Base-by-base conservation (phyloP, 1,140 invertebrate species). In the Drosophila albomicans region DNA sequence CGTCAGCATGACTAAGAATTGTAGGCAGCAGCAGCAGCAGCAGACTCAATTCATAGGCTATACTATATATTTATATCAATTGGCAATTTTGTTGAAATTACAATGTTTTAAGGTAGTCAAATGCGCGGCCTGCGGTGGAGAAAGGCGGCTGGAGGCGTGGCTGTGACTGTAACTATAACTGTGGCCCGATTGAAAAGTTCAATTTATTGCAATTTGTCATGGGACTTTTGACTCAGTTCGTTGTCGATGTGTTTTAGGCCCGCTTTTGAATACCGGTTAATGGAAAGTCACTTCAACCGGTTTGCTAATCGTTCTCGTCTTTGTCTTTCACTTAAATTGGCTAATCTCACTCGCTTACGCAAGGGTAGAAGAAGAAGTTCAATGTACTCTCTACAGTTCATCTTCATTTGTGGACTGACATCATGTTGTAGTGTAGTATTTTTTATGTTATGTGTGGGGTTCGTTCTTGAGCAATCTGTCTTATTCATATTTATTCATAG, bases 1-100 rank as follows among this genome's bases (percentile, higher is more conserved):
- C 52, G 56, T 65, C 64, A 57, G 66, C 49, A 46, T 78, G 78
- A 78, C 75, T 80, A 80, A 80, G 71, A 78, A 66, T 57, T 77
- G 63, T 41, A 46, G 20, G 20, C 20, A 25, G 2, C 20, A 20
- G 3, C 0, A 57, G 41, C 58, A 57, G 35, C 65, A n/a, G 10
- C 46, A 63, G 58, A 62, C 57, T 15, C 35, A 30, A 62, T 49
- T 15, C 35, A 30, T 25, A 30, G 56, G n/a, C 56, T 54, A 25
- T 49, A 20, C 13, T 32, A 62, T n/a, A 45, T 49, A 62, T 16
- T 49, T 28, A 57, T 5, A 35, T 49, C 10, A 45, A 66, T 57
- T 30, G n/a, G 10, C n/a, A 32, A 62, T 62, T 32, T 61, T 61
- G 46, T 35, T 30, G 6, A 69, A 73, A 73, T 67, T 68, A 51